Evolutionary conservation across 2,888 invertebrate genomes (phyloP).

Genomic region (Boloria euphrosyne): DNA sequence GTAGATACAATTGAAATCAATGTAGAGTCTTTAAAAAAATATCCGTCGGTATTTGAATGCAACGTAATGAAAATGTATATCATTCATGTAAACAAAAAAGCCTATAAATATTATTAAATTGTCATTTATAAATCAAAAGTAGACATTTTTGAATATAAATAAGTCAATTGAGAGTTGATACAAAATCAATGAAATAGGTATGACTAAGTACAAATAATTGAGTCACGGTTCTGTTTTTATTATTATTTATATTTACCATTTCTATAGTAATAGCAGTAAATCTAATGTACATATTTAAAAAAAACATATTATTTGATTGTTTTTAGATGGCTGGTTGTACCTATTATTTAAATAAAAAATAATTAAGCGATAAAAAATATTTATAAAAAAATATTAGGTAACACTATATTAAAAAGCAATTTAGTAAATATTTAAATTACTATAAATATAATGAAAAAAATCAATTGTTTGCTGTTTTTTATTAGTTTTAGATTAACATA

Average conservation of each 20-base stretch:
- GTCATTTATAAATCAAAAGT: neutral
- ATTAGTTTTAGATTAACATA: no score
- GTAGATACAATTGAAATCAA: neutral
- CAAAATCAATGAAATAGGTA: no score
- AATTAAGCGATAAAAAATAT: no score
- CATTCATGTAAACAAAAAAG: neutral
- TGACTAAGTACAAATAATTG: neutral
- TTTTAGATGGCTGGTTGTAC: no score
- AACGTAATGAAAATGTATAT: neutral
- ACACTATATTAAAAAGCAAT: no score
- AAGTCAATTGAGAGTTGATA: slow-evolving; percentile 1
- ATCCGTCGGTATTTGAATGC: slow-evolving; percentile 3
- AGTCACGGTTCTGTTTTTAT: neutral
- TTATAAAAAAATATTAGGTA: no score
- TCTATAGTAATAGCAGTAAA: neutral
- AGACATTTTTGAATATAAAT: slow-evolving; percentile 7
- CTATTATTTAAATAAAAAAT: no score
- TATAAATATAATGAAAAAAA: no score
- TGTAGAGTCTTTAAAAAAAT: neutral
- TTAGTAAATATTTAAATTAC: no score
- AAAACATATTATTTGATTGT: no score
- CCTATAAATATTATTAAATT: neutral
- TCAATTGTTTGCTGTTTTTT: no score
- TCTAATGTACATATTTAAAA: no score
- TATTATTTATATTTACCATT: neutral